These are phyloP conservation scores for Anhinga rufa DNA, from an alignment of 2,113 vertebrate genomes.

Conservation along the genomic window DNA sequence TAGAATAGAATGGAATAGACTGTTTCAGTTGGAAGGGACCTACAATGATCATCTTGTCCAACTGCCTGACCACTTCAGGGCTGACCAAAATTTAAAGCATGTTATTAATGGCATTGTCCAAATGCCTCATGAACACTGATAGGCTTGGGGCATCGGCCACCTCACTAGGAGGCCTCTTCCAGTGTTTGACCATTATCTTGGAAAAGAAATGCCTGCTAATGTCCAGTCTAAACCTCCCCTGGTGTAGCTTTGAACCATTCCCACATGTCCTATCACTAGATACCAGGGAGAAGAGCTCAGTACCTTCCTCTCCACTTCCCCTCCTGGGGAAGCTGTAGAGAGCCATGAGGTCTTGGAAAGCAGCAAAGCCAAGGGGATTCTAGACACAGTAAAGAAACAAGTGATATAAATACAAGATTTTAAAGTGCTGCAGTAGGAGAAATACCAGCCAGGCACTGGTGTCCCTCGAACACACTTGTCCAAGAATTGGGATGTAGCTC, in stretches of 20 bases:
- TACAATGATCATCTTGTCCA: not conserved
- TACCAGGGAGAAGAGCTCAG: not conserved
- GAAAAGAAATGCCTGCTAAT: not conserved
- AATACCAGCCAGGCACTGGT: not conserved
- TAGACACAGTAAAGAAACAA: not conserved
- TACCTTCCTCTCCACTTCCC: not conserved
- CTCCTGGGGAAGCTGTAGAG: not conserved
- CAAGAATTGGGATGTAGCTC: not conserved
- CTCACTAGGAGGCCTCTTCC: not conserved
- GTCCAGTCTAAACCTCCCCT: not conserved
- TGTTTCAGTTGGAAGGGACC: not conserved
- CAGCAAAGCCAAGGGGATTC: not conserved
- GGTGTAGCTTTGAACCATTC: not conserved
- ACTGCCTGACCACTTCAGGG: not conserved
- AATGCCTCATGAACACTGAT: not conserved
- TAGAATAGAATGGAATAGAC: too few relatives aligned
- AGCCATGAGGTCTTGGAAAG: not conserved
- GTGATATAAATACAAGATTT: not conserved
- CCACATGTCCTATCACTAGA: accelerated
- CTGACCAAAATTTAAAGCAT: not conserved
- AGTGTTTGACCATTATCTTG: not conserved
- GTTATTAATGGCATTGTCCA: not conserved
- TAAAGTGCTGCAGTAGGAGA: not conserved
- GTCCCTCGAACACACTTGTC: not conserved
- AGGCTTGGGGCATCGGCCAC: not conserved